Base-by-base conservation (phyloP, 2,797 vertebrate genomes). In the Trematomus bernacchii region DNA sequence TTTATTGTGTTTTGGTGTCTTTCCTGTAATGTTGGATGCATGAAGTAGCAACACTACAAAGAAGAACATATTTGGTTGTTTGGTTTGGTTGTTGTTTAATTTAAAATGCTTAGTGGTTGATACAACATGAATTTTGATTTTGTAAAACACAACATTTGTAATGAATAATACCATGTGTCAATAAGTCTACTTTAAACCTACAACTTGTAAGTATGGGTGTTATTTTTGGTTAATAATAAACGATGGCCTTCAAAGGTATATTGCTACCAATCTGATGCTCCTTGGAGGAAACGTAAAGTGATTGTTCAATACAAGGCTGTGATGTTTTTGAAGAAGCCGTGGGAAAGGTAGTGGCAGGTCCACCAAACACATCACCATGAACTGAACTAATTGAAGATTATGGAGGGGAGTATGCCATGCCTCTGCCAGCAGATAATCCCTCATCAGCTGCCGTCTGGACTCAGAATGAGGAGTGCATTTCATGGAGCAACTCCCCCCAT, bases 361-460 rank as follows among this genome's bases (percentile, higher is more conserved):
- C 89, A 89, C 89, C 93, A 88, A 88, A 92, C 66, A 81, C 82
- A 77, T 85, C 82, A 87, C 83, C 88, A 73, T 94, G 93, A 96
- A 95, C 94, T 93, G 92, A 95, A 95, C 95, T 96, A 96, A 97
- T 96, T 96, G 95, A 96, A 95, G 94, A 94, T 95, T 95, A 95
- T 95, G 85, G 75, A 83, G 83, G 90, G 93, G 94, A 94, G 94
- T 89, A 94, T 85, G 91, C 91, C 87, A 77, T 92, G 92, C 90
- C 93, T 88, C 92, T 87, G 91, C 92, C 91, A 91, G 91, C 82
- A 92, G 95, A 96, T 96, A 96, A 96, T 96, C 95, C 95, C 94
- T 96, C 95, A 95, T 96, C 95, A 95, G 89, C 93, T 95, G 92
- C 92, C 91, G 89, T 95, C 87, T 93, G 91, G 89, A 93, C 91